phyloP scores from a whole-genome alignment of 2,888 invertebrate genomes.

The Allacma fusca region DNA sequence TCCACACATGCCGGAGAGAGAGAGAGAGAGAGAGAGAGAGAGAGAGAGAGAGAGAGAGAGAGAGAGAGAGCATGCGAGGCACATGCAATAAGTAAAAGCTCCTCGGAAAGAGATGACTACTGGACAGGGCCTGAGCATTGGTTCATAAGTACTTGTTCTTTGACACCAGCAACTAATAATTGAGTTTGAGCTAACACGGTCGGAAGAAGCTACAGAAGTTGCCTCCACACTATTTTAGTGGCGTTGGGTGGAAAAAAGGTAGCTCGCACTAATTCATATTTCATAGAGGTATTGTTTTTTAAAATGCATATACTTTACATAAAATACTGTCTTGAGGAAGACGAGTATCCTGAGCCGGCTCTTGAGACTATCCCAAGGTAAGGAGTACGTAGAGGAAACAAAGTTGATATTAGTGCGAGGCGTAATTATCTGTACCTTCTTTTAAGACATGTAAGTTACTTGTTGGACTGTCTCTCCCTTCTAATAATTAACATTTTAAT shows the following conservation, averaged over 20 bases:
- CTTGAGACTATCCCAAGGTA: too few species aligned
- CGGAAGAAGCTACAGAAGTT: background rate
- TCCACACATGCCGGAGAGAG: too few species aligned
- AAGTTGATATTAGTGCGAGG: too few species aligned
- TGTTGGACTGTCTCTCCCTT: background rate
- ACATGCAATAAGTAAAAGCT: constrained; percentile 8
- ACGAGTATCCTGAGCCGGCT: too few species aligned
- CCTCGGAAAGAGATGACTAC: background rate
- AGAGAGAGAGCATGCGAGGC: background rate
- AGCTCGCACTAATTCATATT: background rate
- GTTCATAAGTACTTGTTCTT: constrained; percentile 2
- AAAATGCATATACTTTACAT: background rate
- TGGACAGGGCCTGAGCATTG: background rate
- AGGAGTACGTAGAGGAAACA: too few species aligned
- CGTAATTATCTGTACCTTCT: background rate
- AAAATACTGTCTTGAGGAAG: too few species aligned
- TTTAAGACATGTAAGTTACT: background rate
- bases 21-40: too few species aligned
- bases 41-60: background rate
- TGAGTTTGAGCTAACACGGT: constrained; percentile 12
- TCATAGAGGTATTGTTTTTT: background rate
- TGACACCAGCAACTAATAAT: constrained; percentile 12
- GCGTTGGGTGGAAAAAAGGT: background rate
- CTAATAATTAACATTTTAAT: constrained; percentile 22
- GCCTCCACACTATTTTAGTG: background rate